phyloP scores from a whole-genome alignment of 2,797 vertebrate genomes.

The Urocyon cinereoargenteus region DNA sequence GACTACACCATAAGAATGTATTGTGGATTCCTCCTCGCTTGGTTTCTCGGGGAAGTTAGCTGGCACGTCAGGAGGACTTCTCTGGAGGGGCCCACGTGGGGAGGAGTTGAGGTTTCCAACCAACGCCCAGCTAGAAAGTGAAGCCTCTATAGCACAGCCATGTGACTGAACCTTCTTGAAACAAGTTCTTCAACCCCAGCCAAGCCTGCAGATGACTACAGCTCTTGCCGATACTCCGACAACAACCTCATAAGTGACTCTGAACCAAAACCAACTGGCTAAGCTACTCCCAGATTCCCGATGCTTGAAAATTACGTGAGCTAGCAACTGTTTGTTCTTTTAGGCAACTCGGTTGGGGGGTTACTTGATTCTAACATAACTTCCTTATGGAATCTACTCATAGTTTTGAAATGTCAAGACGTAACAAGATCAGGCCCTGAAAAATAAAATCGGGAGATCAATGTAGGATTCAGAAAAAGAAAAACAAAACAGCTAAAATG shows the following conservation, averaged over 20 bases:
- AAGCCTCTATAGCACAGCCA: neutral
- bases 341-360: neutral
- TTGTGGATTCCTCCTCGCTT: neutral
- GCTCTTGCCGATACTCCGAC: neutral
- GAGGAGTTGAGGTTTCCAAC: neutral
- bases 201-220: neutral
- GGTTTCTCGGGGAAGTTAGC: neutral
- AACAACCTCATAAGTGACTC: neutral
- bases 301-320: neutral
- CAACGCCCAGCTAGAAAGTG: neutral
- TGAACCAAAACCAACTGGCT: neutral
- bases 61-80: rapidly evolving
- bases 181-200: neutral
- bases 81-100: neutral
- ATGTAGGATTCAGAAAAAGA: neutral
- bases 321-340: neutral
- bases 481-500: neutral
- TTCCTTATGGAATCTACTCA: neutral
- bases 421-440: neutral
- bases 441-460: neutral
- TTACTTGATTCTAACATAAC: no score
- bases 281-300: neutral
- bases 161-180: neutral
- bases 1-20: neutral
- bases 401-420: neutral